Percentiles rank a stretch among this genome's conserved stretches.
phyloP scores from a whole-genome alignment of 2,113 vertebrate species.

The Monarcha castaneiventris region DNA sequence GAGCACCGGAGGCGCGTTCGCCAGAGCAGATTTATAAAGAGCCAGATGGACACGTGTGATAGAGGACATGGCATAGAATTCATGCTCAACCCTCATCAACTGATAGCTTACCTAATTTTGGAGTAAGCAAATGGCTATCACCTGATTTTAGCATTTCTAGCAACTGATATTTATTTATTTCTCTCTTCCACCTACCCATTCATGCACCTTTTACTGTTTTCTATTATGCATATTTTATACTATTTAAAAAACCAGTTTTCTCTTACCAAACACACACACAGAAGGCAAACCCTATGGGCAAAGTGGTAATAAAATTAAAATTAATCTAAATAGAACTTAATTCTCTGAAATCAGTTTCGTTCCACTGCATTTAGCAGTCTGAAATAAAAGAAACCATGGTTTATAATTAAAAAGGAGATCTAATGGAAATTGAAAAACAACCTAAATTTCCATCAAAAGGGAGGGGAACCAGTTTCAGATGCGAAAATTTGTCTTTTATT shows the following conservation, averaged over 20 bases:
- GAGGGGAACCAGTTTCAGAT: background rate
- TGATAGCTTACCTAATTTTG: background rate
- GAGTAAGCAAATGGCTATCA: background rate
- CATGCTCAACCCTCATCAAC: background rate
- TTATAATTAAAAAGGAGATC: background rate
- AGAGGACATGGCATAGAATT: background rate
- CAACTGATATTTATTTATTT: background rate
- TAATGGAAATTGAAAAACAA: background rate
- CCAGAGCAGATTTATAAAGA: background rate
- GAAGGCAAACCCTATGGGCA: background rate
- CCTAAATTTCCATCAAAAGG: background rate
- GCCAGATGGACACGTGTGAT: background rate
- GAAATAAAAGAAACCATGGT: background rate
- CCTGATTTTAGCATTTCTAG: background rate
- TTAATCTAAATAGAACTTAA: conserved; percentile 24
- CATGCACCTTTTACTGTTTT: background rate
- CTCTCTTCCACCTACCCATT: background rate
- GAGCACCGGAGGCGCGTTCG: background rate
- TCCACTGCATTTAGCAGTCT: conserved; percentile 38
- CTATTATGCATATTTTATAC: background rate
- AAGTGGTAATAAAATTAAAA: conserved; percentile 38
- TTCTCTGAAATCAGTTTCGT: conserved; percentile 32
- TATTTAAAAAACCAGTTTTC: background rate
- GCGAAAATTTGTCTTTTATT: background rate
- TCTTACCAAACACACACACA: background rate